These are phyloP conservation scores for Plectrocnemia conspersa DNA, from an alignment of 1,140 invertebrate genomes.

Conservation along the genomic window DNA sequence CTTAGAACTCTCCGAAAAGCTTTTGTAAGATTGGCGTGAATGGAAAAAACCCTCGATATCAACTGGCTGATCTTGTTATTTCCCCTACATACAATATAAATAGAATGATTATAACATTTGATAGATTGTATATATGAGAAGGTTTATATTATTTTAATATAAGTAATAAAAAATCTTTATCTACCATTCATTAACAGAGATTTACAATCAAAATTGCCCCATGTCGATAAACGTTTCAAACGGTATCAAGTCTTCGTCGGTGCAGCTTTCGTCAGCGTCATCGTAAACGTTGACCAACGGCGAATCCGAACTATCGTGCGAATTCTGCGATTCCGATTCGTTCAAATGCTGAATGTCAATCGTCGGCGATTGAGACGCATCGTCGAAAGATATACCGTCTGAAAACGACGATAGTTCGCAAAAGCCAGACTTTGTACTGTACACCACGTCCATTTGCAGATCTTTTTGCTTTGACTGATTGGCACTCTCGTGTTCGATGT, in stretches of 20 bases:
- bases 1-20: too few species aligned
- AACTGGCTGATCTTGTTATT: too few species aligned
- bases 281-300: conserved; percentile 1
- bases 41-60: too few species aligned
- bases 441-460: conserved; percentile 26
- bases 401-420: conserved; percentile 31
- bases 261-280: conserved; percentile 21
- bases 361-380: too few species aligned
- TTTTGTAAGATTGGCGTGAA: too few species aligned
- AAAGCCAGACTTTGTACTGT: conserved; percentile 21
- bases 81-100: too few species aligned
- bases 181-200: too few species aligned
- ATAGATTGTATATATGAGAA: too few species aligned
- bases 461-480: conserved; percentile 24
- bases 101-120: too few species aligned
- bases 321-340: conserved; percentile 1
- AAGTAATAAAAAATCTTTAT: too few species aligned
- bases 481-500: too few species aligned
- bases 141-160: too few species aligned
- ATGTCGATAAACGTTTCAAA: conserved; percentile 35
- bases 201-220: conserved; percentile 31
- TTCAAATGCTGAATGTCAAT: not conserved
- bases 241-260: conserved; percentile 30
- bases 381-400: conserved; percentile 31
- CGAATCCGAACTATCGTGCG: not conserved